phyloP scores from a whole-genome alignment of 2,113 vertebrate genomes.

The Corynorhinus townsendii region DNA sequence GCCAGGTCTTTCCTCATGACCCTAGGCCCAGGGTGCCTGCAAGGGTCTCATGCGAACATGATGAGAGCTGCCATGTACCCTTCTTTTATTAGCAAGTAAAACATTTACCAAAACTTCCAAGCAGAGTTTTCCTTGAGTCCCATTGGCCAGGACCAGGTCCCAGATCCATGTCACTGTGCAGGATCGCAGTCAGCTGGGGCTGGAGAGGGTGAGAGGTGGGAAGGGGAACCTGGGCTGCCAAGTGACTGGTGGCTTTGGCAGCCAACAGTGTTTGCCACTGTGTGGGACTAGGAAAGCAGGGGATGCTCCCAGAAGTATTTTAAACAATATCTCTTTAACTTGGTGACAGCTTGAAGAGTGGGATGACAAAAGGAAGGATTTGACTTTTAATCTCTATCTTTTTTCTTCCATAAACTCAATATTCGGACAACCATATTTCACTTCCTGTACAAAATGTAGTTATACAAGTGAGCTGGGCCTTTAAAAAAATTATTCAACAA shows the following conservation, averaged over 20 bases:
- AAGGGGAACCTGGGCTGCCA: neutral
- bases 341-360: neutral
- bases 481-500: constrained; percentile 7
- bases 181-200: neutral
- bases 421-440: neutral
- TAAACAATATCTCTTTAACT: neutral
- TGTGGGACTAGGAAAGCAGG: neutral
- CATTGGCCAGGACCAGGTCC: neutral
- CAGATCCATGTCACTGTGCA: neutral
- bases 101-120: neutral
- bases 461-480: neutral
- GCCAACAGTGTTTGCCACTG: neutral
- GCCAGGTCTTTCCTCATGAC: neutral
- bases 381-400: neutral
- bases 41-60: neutral
- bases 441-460: neutral
- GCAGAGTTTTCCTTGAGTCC: neutral
- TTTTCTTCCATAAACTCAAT: neutral
- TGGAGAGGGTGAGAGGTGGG: neutral
- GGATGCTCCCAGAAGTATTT: neutral
- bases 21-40: neutral
- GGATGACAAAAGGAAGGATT: neutral
- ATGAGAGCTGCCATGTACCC: fast-evolving
- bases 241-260: neutral
- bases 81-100: neutral